Conservation (phyloP, 2,797 vertebrate species). For the Manis pentadactyla region DNA sequence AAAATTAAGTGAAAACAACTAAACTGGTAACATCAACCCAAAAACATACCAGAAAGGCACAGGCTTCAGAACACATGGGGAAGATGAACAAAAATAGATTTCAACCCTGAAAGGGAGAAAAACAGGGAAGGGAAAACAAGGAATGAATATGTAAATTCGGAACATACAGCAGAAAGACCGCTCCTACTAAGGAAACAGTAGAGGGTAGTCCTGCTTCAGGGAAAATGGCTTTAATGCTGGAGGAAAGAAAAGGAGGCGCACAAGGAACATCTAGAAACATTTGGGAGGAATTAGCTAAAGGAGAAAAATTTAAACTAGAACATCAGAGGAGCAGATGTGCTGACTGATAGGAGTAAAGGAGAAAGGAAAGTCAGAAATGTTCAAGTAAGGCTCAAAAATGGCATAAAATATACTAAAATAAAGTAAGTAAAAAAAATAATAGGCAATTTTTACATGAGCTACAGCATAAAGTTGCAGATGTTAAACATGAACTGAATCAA, state of each 20-base stretch:
- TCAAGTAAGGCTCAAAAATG: not conserved
- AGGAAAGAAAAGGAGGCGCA: not conserved
- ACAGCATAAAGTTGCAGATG: not conserved
- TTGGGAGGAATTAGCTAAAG: not conserved
- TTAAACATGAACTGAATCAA: not conserved
- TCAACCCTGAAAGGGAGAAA: not conserved
- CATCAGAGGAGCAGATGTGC: not conserved
- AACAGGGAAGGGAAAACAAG: not conserved
- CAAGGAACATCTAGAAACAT: not conserved
- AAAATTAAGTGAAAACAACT: constrained; percentile 34
- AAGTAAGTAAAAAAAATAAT: not conserved
- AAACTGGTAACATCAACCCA: not conserved
- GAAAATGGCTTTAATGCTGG: not conserved
- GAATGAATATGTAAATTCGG: not conserved
- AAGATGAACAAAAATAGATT: not conserved
- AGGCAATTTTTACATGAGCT: not conserved
- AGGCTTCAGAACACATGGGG: not conserved
- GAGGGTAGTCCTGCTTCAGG: not conserved
- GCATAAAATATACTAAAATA: not conserved
- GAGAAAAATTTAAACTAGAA: not conserved
- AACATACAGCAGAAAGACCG: not conserved
- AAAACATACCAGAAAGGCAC: not conserved
- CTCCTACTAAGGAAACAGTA: not conserved
- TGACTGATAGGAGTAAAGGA: not conserved
- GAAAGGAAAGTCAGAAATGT: not conserved